phyloP scores from a whole-genome alignment of 1,140 invertebrate genomes.

The Megalonaias nervosa region DNA sequence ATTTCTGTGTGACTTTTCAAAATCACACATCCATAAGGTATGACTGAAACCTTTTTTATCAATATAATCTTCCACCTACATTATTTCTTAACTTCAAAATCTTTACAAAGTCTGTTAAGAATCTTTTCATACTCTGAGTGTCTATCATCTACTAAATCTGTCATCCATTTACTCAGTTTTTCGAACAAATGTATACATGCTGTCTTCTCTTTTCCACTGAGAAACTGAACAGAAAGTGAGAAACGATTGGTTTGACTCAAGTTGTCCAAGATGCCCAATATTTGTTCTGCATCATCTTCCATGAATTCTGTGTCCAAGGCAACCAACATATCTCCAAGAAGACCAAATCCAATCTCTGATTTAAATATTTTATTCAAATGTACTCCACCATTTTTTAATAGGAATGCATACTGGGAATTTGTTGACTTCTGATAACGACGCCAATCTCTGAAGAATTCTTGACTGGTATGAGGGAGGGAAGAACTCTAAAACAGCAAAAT shows the following conservation, averaged over 20 bases:
- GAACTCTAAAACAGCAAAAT: constrained; percentile 6
- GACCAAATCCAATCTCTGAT: constrained; percentile 33
- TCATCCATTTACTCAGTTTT: constrained; percentile 6
- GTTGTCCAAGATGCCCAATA: constrained; percentile 14
- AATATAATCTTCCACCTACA: no score
- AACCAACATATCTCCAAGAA: constrained; percentile 27
- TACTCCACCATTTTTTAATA: constrained; percentile 18
- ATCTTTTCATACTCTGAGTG: not conserved
- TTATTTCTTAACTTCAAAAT: no score
- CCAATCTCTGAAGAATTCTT: constrained; percentile 30
- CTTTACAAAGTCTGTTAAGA: no score
- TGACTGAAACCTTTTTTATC: no score
- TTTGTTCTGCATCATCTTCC: not conserved
- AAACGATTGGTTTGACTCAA: constrained; percentile 27
- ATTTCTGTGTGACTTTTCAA: no score
- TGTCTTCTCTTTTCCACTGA: constrained; percentile 26
- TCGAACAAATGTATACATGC: constrained; percentile 10
- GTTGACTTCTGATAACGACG: constrained; percentile 23
- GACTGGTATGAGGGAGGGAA: constrained; percentile 12
- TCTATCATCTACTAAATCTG: not conserved
- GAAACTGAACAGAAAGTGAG: constrained; percentile 29
- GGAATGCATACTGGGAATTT: constrained; percentile 19
- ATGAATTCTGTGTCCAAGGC: constrained; percentile 25
- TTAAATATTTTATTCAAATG: constrained; percentile 22
- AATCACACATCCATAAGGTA: no score